A percentile compares a stretch with the other conserved stretches of the same genome.
Evolutionary conservation across 2,888 invertebrate species (phyloP).

Genomic region (Nephrotoma appendiculata): DNA sequence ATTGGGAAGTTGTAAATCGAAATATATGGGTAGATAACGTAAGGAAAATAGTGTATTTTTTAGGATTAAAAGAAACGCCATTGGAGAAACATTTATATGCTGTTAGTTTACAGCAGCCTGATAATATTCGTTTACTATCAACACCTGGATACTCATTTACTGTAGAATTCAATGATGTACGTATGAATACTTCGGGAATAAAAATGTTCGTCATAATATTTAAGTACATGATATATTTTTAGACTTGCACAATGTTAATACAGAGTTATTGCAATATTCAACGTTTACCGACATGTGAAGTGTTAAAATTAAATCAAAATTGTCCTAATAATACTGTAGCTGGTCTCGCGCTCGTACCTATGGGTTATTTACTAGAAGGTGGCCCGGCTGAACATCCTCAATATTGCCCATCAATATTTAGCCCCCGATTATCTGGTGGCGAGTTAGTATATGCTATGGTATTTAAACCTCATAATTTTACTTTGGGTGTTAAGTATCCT

Average conservation of each 20-base stretch:
- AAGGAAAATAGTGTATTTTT: slow-evolving; percentile 74
- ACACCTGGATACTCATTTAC: slow-evolving; percentile 73
- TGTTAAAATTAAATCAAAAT: slow-evolving; percentile 52
- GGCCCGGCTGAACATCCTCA: slow-evolving; percentile 39
- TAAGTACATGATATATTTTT: slow-evolving; percentile 18
- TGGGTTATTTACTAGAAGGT: slow-evolving; percentile 58
- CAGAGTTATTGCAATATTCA: slow-evolving; percentile 74
- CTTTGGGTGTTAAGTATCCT: slow-evolving; percentile 52
- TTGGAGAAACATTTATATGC: slow-evolving; percentile 88
- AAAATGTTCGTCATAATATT: neutral
- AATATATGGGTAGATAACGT: slow-evolving; percentile 77
- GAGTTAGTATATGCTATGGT: slow-evolving; percentile 74
- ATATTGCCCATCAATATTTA: slow-evolving; percentile 57
- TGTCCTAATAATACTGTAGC: slow-evolving; percentile 48
- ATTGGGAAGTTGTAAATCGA: slow-evolving; percentile 84
- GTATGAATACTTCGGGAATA: slow-evolving; percentile 12
- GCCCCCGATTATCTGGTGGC: slow-evolving; percentile 51
- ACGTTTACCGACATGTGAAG: slow-evolving; percentile 63
- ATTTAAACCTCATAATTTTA: slow-evolving; percentile 66
- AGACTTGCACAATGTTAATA: slow-evolving; percentile 68
- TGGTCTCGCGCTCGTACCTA: slow-evolving; percentile 48
- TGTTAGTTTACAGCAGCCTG: slow-evolving; percentile 55
- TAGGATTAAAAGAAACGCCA: slow-evolving; percentile 78
- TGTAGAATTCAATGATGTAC: slow-evolving; percentile 63
- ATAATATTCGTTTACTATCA: slow-evolving; percentile 61